Conservation (phyloP, 2,113 vertebrate genomes). For the Ictidomys tridecemlineatus region DNA sequence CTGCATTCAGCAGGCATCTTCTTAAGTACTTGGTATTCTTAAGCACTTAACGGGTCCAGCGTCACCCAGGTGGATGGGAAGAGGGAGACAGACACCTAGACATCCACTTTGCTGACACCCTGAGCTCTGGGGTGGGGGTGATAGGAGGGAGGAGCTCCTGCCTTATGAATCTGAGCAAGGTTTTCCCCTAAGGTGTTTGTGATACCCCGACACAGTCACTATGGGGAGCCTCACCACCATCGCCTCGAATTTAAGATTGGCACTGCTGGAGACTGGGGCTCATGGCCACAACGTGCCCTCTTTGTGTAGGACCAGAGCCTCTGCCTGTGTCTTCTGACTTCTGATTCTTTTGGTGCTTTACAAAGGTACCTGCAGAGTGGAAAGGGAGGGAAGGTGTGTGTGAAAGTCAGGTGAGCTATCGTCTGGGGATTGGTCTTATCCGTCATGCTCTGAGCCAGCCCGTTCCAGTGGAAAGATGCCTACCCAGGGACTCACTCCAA, state of each 20-base stretch:
- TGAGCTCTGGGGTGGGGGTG: background rate
- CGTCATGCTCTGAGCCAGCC: background rate
- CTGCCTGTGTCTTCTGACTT: background rate
- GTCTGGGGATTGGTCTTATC: background rate
- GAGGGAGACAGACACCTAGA: background rate
- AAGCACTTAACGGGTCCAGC: background rate
- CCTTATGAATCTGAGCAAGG: background rate
- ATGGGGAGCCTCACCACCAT: background rate
- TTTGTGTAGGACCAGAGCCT: background rate
- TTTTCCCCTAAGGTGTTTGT: background rate
- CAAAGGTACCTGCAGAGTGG: background rate
- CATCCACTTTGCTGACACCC: background rate
- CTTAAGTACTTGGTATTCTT: background rate
- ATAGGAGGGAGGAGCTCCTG: background rate
- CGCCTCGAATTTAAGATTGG: background rate
- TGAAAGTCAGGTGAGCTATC: background rate
- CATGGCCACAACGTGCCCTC: rapidly evolving
- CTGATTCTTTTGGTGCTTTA: background rate
- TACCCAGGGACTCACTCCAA: background rate
- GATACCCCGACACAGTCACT: background rate
- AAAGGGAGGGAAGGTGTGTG: background rate
- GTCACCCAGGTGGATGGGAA: background rate
- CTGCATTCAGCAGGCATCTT: background rate
- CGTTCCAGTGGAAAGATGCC: constrained; percentile 28
- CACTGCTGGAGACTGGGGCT: background rate